These are phyloP conservation scores for Cyphomyrus plagiostoma DNA, from an alignment of 2,113 vertebrate genomes.

Conservation along the genomic window DNA sequence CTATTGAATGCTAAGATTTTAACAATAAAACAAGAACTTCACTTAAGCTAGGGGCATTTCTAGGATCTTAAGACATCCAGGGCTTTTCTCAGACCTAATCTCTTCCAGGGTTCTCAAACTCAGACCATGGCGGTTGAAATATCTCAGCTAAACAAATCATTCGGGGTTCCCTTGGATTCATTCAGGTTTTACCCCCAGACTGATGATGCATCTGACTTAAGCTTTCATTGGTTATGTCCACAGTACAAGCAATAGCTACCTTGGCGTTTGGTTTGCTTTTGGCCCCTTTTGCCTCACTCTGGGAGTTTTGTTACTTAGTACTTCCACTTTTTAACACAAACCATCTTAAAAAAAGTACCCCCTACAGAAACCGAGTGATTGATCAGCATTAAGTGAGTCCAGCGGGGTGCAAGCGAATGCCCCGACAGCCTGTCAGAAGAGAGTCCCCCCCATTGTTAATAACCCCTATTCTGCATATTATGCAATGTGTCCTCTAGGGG, in stretches of 20 bases:
- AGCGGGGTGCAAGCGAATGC: not conserved
- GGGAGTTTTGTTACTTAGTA: not conserved
- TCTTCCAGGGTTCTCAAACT: not conserved
- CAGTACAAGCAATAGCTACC: not conserved
- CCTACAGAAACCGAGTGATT: not conserved
- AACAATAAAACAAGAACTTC: not conserved
- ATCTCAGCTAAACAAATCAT: not conserved
- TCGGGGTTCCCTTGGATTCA: not conserved
- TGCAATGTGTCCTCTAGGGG: slow-evolving; percentile 3
- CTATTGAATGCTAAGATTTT: not conserved
- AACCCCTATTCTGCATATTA: slow-evolving; percentile 14
- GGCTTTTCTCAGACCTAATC: not conserved
- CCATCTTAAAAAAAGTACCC: not conserved
- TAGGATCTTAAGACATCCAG: not conserved
- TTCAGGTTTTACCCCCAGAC: not conserved
- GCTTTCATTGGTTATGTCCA: not conserved
- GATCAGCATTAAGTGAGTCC: not conserved
- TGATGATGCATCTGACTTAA: not conserved
- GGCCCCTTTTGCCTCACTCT: not conserved
- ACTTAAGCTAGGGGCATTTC: not conserved
- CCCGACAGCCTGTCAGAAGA: not conserved
- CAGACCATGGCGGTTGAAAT: not conserved
- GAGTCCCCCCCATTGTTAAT: not conserved
- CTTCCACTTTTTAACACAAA: not conserved
- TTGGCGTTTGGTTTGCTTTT: not conserved